A percentile compares a stretch with the other conserved stretches of the same genome.
Evolutionary conservation across 2,888 invertebrate genomes (phyloP).

Genomic region (Diarsia mendica): DNA sequence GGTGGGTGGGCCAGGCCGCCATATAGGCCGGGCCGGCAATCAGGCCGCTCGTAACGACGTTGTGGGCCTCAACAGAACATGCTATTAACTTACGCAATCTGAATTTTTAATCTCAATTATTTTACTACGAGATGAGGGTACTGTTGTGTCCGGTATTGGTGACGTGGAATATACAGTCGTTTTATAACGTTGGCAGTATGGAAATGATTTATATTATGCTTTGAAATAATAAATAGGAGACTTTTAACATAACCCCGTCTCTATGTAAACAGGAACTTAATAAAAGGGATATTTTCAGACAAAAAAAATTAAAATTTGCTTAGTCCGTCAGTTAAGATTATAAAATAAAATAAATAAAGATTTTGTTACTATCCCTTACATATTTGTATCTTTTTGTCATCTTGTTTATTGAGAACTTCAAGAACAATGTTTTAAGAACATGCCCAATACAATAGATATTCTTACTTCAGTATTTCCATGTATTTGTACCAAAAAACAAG

Average conservation of each 20-base stretch:
- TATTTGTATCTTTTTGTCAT: background rate
- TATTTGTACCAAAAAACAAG: constrained; percentile 25
- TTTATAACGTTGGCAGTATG: background rate
- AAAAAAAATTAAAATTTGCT: too few species aligned
- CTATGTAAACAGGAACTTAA: background rate
- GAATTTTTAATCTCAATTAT: constrained; percentile 30
- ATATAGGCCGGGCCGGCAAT: constrained; percentile 24
- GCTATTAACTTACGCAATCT: constrained; percentile 25
- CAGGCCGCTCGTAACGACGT: constrained; percentile 19
- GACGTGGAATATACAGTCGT: too few species aligned
- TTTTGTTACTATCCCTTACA: background rate
- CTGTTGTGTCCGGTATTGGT: background rate
- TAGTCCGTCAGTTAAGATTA: too few species aligned
- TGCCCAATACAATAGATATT: background rate
- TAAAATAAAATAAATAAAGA: too few species aligned
- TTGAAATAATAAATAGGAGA: background rate
- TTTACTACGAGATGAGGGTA: constrained; percentile 3
- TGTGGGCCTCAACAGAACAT: constrained; percentile 2
- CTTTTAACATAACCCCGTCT: background rate
- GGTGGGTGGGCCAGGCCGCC: constrained; percentile 21
- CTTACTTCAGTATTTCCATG: constrained; percentile 1
- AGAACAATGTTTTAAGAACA: background rate
- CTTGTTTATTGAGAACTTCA: background rate
- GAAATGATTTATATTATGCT: background rate
- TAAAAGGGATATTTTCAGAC: too few species aligned